Conservation (phyloP, 2,888 invertebrate species). For the Hyppa rectilinea region DNA sequence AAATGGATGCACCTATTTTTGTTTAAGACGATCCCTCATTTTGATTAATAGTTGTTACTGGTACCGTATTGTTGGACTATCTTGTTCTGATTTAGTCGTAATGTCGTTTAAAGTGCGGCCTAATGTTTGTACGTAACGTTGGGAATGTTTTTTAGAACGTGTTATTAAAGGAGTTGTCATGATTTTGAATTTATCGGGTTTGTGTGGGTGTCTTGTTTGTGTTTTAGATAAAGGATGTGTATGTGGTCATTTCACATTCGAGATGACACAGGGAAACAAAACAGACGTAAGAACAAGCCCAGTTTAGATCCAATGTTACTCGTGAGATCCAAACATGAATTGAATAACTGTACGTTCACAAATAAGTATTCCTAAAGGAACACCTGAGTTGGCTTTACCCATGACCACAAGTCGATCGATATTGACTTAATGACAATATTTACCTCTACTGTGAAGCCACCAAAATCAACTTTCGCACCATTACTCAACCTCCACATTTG, state of each 20-base stretch:
- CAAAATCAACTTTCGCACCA: constrained; percentile 34
- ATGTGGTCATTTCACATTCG: neutral
- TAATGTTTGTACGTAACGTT: constrained; percentile 49
- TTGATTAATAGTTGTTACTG: constrained; percentile 84
- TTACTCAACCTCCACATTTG: constrained; percentile 26
- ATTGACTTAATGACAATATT: constrained; percentile 31
- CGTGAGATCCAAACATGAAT: too few species aligned
- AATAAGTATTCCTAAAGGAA: neutral
- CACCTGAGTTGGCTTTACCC: constrained; percentile 30
- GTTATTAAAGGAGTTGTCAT: constrained; percentile 48
- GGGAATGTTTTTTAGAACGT: constrained; percentile 17
- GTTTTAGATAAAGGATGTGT: constrained; percentile 1
- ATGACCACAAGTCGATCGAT: constrained; percentile 38
- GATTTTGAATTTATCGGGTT: constrained; percentile 37
- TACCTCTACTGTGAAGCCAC: constrained; percentile 9
- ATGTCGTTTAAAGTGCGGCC: constrained; percentile 80
- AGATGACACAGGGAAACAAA: neutral
- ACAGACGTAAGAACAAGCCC: neutral
- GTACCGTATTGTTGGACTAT: constrained; percentile 80
- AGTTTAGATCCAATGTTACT: too few species aligned
- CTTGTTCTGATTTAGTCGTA: constrained; percentile 84
- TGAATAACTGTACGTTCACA: too few species aligned
- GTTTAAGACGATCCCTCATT: constrained; percentile 83
- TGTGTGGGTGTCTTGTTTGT: constrained; percentile 5
- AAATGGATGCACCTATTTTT: constrained; percentile 86